Percentiles rank a stretch among this genome's conserved stretches.
These are phyloP conservation scores for Lasioglossum marginatum DNA, from an alignment of 2,888 invertebrate genomes.

Conservation along the genomic window DNA sequence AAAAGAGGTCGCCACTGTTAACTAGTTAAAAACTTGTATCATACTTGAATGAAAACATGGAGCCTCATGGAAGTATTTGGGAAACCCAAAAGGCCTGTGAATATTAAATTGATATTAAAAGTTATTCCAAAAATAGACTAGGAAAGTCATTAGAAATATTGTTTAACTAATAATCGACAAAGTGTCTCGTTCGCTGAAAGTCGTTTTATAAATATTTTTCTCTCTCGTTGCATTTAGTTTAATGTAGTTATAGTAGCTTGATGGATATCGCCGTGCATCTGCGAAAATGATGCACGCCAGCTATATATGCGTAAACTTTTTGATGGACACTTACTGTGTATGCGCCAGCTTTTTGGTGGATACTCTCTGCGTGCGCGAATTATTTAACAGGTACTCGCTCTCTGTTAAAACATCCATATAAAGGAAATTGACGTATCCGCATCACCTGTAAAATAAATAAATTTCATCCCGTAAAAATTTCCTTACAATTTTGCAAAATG, in stretches of 20 bases:
- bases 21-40: not conserved
- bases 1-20: no score
- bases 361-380: not conserved
- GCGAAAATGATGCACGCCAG: not conserved
- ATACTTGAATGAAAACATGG: not conserved
- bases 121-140: not conserved
- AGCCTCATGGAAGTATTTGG: no score
- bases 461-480: not conserved
- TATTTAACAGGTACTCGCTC: not conserved
- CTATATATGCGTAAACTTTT: conserved; percentile 2
- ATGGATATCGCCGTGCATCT: not conserved
- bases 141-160: not conserved
- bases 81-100: no score
- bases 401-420: not conserved
- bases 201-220: not conserved
- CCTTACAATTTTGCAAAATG: not conserved
- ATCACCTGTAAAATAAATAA: no score
- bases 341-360: not conserved
- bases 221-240: not conserved
- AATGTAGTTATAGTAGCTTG: not conserved
- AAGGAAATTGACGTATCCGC: not conserved
- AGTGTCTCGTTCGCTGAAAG: not conserved
- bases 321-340: conserved; percentile 1
- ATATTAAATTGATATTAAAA: no score
- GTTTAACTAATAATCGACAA: not conserved